phyloP scores from a whole-genome alignment of 2,888 invertebrate genomes.

The Cryptophagus acutangulus region DNA sequence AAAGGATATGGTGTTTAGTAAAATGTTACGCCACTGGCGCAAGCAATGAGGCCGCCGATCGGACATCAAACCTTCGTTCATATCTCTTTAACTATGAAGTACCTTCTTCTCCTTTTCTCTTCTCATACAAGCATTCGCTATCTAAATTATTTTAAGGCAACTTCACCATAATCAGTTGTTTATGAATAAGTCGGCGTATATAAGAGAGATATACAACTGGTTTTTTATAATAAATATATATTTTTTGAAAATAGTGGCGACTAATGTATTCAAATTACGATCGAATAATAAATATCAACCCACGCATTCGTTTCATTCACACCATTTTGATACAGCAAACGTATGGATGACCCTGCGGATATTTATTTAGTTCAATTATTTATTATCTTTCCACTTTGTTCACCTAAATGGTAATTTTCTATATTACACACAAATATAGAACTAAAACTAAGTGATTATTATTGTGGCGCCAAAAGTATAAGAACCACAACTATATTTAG shows the following conservation, averaged over 20 bases:
- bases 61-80: neutral
- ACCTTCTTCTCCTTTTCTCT: neutral
- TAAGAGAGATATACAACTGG: no score
- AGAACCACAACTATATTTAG: constrained; percentile 1
- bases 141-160: constrained; percentile 20
- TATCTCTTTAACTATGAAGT: neutral
- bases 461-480: neutral
- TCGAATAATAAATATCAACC: constrained; percentile 20
- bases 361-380: no score
- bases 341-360: no score
- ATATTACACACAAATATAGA: constrained; percentile 1
- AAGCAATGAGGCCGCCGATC: neutral
- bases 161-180: constrained; percentile 22
- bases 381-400: no score
- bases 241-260: constrained; percentile 16
- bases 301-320: constrained; percentile 22
- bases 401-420: no score
- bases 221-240: constrained; percentile 11
- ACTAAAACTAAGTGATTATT: no score
- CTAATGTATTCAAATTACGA: constrained; percentile 24
- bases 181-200: constrained; percentile 17
- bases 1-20: no score
- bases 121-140: no score
- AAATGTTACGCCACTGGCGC: neutral
- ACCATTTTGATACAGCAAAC: no score